A percentile compares a stretch with the other conserved stretches of the same genome.
Evolutionary conservation across 2,888 invertebrate species (phyloP).

Genomic region (Pollenia angustigena): DNA sequence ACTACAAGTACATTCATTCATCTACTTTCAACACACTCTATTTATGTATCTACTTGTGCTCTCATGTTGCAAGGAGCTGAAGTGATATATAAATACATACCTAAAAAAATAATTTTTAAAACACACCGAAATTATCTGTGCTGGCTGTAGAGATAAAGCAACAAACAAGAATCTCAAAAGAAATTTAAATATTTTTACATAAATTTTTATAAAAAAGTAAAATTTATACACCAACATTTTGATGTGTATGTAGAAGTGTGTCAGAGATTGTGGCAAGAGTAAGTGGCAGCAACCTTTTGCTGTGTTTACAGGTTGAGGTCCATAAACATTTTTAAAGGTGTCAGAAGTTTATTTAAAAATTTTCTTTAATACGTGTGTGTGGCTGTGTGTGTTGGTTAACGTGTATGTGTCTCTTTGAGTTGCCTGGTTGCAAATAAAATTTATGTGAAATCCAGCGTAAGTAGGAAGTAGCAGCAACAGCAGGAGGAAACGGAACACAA

Average conservation of each 20-base stretch:
- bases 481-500: constrained; percentile 23
- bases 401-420: background rate
- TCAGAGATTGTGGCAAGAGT: background rate
- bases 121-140: constrained; percentile 22
- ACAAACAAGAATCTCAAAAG: background rate
- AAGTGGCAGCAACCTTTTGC: background rate
- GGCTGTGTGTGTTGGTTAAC: background rate
- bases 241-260: background rate
- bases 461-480: constrained; percentile 25
- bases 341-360: constrained; percentile 30
- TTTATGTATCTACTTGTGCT: constrained; percentile 5
- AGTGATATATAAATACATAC: background rate
- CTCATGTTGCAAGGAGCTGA: background rate
- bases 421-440: constrained; percentile 30
- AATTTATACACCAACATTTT: background rate
- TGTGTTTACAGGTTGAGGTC: background rate
- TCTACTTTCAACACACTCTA: constrained; percentile 10
- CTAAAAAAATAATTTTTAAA: background rate
- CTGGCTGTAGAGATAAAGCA: constrained; percentile 7
- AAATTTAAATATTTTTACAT: constrained; percentile 40
- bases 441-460: constrained; percentile 13
- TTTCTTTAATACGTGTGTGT: no score
- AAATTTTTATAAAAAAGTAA: constrained; percentile 15
- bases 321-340: constrained; percentile 19
- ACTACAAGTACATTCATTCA: background rate